These are phyloP conservation scores for Calonectris borealis DNA, from an alignment of 2,113 vertebrate genomes.

Conservation along the genomic window DNA sequence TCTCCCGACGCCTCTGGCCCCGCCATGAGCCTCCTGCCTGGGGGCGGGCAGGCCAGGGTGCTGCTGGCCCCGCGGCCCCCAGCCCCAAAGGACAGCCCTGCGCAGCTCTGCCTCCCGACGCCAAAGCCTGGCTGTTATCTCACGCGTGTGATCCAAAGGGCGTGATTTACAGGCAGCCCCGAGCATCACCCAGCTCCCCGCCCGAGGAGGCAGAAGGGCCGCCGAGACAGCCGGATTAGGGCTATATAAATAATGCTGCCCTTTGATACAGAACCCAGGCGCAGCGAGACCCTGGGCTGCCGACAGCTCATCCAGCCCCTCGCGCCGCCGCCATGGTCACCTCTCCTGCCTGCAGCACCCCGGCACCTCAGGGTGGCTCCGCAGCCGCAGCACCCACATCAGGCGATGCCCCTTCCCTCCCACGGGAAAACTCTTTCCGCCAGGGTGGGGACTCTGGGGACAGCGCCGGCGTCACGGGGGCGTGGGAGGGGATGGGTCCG, in stretches of 20 bases:
- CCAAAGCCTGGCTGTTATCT: neutral
- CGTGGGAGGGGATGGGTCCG: accelerated
- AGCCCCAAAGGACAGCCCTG: neutral
- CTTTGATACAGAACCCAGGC: neutral
- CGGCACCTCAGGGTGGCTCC: accelerated
- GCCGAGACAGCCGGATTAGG: neutral
- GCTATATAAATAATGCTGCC: neutral
- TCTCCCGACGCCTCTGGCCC: neutral
- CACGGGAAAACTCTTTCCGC: neutral
- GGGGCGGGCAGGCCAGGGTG: neutral
- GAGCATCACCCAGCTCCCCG: neutral
- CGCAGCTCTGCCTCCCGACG: neutral
- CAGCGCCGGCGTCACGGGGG: accelerated
- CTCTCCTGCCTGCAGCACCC: accelerated
- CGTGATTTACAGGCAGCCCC: neutral
- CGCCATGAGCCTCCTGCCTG: neutral
- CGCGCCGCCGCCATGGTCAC: accelerated
- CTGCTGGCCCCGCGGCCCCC: neutral
- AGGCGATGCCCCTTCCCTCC: neutral
- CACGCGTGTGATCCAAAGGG: neutral
- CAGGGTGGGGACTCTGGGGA: neutral
- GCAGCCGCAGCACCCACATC: accelerated
- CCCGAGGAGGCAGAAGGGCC: neutral
- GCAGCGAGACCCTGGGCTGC: neutral
- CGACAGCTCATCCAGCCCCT: neutral